Percentiles rank a stretch among this genome's conserved stretches.
These are phyloP conservation scores for Lophotriccus pileatus DNA, from an alignment of 2,797 vertebrate genomes.

Conservation along the genomic window DNA sequence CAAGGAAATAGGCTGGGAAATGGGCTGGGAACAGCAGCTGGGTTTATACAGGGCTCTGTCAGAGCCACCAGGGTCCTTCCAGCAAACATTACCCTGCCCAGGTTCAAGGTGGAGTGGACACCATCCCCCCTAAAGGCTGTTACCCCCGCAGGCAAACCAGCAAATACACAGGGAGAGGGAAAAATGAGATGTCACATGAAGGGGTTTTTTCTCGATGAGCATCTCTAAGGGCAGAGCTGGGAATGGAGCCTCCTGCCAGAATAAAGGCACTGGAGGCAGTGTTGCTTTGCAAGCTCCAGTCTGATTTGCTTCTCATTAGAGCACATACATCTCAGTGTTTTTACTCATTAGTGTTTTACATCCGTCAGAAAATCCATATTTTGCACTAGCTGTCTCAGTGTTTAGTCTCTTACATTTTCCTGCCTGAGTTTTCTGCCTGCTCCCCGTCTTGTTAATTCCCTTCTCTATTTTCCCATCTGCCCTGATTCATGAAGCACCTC, in stretches of 20 bases:
- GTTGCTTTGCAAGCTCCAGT: background rate
- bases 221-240: background rate
- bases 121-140: background rate
- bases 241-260: background rate
- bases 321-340: slow-evolving; percentile 16
- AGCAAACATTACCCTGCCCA: background rate
- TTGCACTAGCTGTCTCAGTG: slow-evolving; percentile 5
- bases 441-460: background rate
- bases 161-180: rapidly evolving
- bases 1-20: background rate
- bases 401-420: slow-evolving; percentile 17
- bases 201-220: background rate
- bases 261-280: background rate
- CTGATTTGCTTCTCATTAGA: slow-evolving; percentile 37
- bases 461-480: background rate
- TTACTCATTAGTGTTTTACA: slow-evolving; percentile 44
- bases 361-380: slow-evolving; percentile 37
- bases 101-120: background rate
- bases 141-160: background rate
- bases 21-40: background rate
- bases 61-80: background rate
- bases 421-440: background rate
- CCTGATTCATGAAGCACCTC: background rate
- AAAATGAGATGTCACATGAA: background rate
- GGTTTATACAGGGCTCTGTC: background rate